Evolutionary conservation across 2,113 vertebrate genomes (phyloP), one percentile per base, ranked within the genome.

Genomic region (Brachyhypopomus gauderio): DNA sequence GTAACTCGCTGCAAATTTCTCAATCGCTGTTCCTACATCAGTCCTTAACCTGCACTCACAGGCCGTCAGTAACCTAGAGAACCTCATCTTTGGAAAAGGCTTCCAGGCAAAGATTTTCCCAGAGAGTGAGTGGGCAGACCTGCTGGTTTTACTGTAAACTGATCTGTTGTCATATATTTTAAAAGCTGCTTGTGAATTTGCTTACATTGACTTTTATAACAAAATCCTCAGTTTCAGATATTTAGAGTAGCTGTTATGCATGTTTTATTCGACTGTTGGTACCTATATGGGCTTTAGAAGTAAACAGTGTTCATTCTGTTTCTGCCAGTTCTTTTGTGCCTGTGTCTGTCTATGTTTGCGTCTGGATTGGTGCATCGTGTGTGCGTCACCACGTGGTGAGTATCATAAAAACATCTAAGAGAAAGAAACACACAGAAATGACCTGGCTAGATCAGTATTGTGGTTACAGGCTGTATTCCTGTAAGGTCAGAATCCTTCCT

Each of bases 91-190:
- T 11, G 97, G 97, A 17, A 99, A 98, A 81, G 97, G 97, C 48
- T 99, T 99, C 91, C 97, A 99, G 91, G 97, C 95, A 38, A 99
- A 98, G 90, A 96, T 98, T 77, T 99, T 99, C 85, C 97, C 97
- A 0, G 97, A 99, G 85, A 95, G 97, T 99, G 90, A 96, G 96
- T 93, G 7, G 1, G 59, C 20, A 16, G 59, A 27, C 36, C n/a
- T 78, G 16, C 38, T 22, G 25, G 45, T 25, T 64, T 22, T 38
- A n/a, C 22, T 67, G 48, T 22, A 6, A 30, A 25, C 3, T 66
- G 58, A 5, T 27, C 22, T 12, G 12, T 69, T 27, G 3, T 60
- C 27, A 63, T 23, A 23, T 34, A 34, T 66, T 4, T 34, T 2
- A 63, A 63, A 63, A 63, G n/a, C 34, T 34, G 19, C 34, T 6